Conservation (phyloP, 1,140 invertebrate species). For the Sinella curviseta region DNA sequence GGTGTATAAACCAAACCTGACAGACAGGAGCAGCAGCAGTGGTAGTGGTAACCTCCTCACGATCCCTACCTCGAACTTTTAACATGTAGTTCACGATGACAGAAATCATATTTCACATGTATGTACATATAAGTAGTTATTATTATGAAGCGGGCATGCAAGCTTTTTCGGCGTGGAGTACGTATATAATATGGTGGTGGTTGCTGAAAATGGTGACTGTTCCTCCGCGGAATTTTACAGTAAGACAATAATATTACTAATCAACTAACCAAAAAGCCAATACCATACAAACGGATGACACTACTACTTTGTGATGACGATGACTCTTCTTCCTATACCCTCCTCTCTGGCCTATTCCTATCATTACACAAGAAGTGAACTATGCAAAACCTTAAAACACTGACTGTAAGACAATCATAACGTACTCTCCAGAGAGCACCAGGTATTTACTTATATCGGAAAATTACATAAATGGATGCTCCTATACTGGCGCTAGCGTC, state of each 20-base stretch:
- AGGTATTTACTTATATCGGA: no score
- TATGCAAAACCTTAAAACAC: no score
- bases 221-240: background rate
- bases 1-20: background rate
- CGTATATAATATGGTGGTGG: background rate
- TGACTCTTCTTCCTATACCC: no score
- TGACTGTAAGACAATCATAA: no score
- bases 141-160: background rate
- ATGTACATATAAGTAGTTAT: background rate
- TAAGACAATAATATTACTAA: conserved; percentile 16
- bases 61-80: background rate
- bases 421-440: no score
- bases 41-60: background rate
- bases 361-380: no score
- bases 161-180: no score
- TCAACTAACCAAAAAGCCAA: background rate
- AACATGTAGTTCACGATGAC: conserved; percentile 11
- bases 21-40: background rate
- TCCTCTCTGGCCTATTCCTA: no score
- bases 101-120: conserved; percentile 15
- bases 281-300: background rate
- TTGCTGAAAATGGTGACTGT: background rate
- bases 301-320: no score
- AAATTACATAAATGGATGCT: no score
- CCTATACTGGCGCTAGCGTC: no score